Evolutionary conservation across 2,113 vertebrate genomes (phyloP).

Genomic region (Xiphias gladius): DNA sequence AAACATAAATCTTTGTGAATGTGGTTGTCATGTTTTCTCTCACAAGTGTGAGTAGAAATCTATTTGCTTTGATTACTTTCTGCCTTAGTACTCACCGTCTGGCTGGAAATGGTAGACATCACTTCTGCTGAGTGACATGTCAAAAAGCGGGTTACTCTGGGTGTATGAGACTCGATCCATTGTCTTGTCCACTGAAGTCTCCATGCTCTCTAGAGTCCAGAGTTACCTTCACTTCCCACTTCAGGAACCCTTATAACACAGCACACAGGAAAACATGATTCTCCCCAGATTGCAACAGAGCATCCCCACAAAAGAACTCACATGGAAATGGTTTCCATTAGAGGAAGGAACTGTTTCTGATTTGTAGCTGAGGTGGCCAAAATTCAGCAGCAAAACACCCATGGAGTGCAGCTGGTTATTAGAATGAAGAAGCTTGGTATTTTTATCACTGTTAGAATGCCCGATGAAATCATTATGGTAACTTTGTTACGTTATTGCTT

Average conservation of each 20-base stretch:
- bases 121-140: slow-evolving; percentile 52
- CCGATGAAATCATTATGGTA: no score
- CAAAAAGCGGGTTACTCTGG: slow-evolving; percentile 71
- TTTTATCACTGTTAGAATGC: no score
- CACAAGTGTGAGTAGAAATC: no score
- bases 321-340: background rate
- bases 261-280: background rate
- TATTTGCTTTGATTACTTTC: background rate
- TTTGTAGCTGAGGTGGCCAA: slow-evolving; percentile 40
- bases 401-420: background rate
- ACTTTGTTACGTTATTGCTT: no score
- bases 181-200: slow-evolving; percentile 14
- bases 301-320: background rate
- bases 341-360: slow-evolving; percentile 23
- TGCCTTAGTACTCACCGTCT: slow-evolving; percentile 53
- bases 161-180: slow-evolving; percentile 3
- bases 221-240: background rate
- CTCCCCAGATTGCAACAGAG: slow-evolving; percentile 44
- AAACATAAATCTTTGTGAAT: no score
- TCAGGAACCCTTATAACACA: slow-evolving; percentile 24
- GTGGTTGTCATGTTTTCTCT: no score
- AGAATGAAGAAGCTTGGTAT: slow-evolving; percentile 40
- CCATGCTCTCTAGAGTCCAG: slow-evolving; percentile 10
- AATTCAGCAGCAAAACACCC: background rate
- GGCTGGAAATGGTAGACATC: slow-evolving; percentile 56